A percentile compares a stretch with the other conserved stretches of the same genome.
These are phyloP conservation scores for Anarsia innoxiella DNA, from an alignment of 2,888 invertebrate genomes.

Conservation along the genomic window DNA sequence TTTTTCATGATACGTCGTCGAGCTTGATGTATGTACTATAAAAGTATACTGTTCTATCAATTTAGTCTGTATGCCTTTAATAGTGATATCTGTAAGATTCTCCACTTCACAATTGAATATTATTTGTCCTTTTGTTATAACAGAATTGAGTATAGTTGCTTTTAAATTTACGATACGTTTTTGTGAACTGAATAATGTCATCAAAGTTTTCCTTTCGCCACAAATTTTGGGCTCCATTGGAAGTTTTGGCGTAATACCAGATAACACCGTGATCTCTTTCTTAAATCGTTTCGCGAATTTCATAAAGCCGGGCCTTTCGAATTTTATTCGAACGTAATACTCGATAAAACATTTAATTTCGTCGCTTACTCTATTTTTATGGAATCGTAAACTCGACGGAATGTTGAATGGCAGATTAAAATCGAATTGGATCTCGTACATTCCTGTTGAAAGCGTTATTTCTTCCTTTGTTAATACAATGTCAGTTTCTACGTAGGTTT, in stretches of 20 bases:
- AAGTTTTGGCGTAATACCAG: constrained; percentile 19
- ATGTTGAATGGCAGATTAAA: constrained; percentile 29
- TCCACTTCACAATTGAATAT: constrained; percentile 21
- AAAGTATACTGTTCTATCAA: constrained; percentile 20
- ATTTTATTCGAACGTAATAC: constrained; percentile 35
- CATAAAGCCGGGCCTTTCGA: constrained; percentile 31
- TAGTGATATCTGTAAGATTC: constrained; percentile 18
- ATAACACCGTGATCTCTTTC: constrained; percentile 23
- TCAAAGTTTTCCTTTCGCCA: constrained; percentile 20
- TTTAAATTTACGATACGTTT: constrained; percentile 20
- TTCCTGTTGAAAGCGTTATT: constrained; percentile 18
- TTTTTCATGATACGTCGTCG: constrained; percentile 7
- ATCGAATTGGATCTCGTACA: constrained; percentile 27
- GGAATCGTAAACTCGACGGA: constrained; percentile 25
- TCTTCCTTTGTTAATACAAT: constrained; percentile 17
- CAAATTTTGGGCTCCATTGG: constrained; percentile 18
- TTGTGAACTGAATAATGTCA: constrained; percentile 18
- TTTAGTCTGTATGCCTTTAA: constrained; percentile 18
- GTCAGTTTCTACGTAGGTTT: constrained; percentile 24
- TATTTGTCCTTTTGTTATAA: constrained; percentile 17
- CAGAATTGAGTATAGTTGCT: constrained; percentile 20
- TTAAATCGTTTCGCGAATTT: constrained; percentile 21
- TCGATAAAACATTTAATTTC: constrained; percentile 24
- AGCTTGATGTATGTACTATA: neutral
- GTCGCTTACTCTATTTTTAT: constrained; percentile 12